These are phyloP conservation scores for Papilio xuthus DNA, from an alignment of 1,140 invertebrate species.

Conservation along the genomic window DNA sequence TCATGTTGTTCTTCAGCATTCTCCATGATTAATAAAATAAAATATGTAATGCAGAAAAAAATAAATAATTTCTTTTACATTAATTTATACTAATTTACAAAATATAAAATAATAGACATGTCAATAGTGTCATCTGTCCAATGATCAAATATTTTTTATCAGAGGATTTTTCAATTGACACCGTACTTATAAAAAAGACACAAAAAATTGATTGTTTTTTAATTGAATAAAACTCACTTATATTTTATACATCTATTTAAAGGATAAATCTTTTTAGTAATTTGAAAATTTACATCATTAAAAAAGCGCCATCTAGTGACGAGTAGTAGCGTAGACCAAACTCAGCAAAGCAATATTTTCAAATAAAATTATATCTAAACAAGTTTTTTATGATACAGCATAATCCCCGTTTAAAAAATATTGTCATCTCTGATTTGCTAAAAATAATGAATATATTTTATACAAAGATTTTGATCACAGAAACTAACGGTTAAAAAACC, in stretches of 20 bases:
- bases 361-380: too few relatives aligned
- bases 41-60: slow-evolving; percentile 11
- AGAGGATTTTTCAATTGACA: neutral
- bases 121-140: slow-evolving; percentile 20
- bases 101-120: slow-evolving; percentile 12
- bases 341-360: neutral
- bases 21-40: slow-evolving; percentile 45
- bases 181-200: neutral
- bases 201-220: neutral
- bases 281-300: neutral
- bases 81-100: slow-evolving; percentile 32
- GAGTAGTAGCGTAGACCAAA: slow-evolving; percentile 44
- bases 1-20: slow-evolving; percentile 14
- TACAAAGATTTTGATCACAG: too few relatives aligned
- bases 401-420: too few relatives aligned
- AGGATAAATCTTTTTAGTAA: neutral
- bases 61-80: slow-evolving; percentile 14
- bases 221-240: too few relatives aligned
- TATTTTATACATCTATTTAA: neutral
- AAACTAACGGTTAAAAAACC: neutral
- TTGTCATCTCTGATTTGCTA: too few relatives aligned
- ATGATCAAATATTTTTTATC: neutral
- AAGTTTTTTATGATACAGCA: too few relatives aligned
- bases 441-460: too few relatives aligned
- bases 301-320: slow-evolving; percentile 52